Evolutionary conservation across 2,113 vertebrate genomes (phyloP), one percentile per base, ranked within the genome.

Genomic region (Manacus vitellinus): DNA sequence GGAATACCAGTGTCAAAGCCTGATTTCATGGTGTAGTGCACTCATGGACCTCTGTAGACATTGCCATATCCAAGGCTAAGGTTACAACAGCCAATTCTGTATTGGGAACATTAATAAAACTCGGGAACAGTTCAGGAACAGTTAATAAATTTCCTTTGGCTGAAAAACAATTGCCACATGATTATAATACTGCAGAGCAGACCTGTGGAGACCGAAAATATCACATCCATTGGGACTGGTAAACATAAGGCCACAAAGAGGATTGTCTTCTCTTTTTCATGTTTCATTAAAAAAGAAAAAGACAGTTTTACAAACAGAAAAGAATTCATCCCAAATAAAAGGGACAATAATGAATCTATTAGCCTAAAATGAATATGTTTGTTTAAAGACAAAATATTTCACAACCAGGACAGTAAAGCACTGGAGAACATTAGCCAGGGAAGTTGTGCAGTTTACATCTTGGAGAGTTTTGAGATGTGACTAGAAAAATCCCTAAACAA

Each of bases 41-140:
- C 70, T 65, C 49, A 24, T 20, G 28, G 52, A 54, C 31, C 8
- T 39, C 18, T 37, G 33, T 10, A 55, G 44, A 33, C 21, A 19
- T 58, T n/a, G 24, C 56, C 25, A 24, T 43, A 14, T 61, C 70
- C 46, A 85, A 73, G 41, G 35, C 31, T 72, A 21, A 88, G 16
- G 7, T 77, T 88, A 37, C 20, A 76, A n/a, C n/a, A 76, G 23
- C 10, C n/a, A 73, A 0, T 88, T 85, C 65, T 63, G 12, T 71
- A 47, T 10, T 82, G 31, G 46, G 66, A 52, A 68, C 25, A 56
- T 61, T 63, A 47, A 55, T 63, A 72, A 65, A 66, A 63, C 8
- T 46, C 0, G 0, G 4, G 28, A 13, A 46, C 25, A 84, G 22
- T 39, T 85, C 54, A 49, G 41, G 80, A 82, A 3, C 2, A 5